Evolutionary conservation across 2,113 vertebrate species (phyloP).

Genomic region (Myotis yumanensis): DNA sequence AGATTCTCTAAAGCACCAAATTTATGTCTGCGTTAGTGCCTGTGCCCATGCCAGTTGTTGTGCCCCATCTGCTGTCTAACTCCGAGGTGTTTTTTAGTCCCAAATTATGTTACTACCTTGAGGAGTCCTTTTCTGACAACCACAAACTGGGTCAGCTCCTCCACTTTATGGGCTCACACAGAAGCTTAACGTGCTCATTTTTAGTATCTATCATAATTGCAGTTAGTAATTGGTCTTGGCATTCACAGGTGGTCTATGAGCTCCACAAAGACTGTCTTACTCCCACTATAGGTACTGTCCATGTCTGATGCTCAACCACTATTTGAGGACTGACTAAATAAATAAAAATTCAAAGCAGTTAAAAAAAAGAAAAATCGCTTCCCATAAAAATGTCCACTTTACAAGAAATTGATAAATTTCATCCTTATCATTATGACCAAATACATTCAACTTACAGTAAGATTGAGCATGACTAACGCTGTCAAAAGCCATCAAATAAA

Average conservation of each 20-base stretch:
- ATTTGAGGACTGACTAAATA: neutral
- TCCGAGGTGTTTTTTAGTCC: neutral
- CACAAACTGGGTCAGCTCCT: neutral
- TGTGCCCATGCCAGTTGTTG: no score
- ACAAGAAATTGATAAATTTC: constrained; percentile 32
- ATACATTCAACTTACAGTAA: constrained; percentile 5
- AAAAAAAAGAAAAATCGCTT: neutral
- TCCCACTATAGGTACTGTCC: neutral
- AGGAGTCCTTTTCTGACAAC: constrained; percentile 1
- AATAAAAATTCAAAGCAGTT: neutral
- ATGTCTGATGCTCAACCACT: neutral
- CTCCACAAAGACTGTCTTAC: neutral
- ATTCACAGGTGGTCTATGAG: neutral
- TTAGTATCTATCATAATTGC: neutral
- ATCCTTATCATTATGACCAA: constrained; percentile 5
- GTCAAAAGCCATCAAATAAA: constrained; percentile 35
- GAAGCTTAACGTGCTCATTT: neutral
- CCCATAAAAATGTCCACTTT: neutral
- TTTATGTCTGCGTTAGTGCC: neutral
- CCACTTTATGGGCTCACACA: neutral
- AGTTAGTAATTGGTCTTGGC: neutral
- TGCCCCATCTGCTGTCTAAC: neutral
- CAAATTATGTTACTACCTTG: neutral
- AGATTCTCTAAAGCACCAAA: neutral
- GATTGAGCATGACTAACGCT: neutral